Percentiles rank a stretch among this genome's conserved stretches.
These are phyloP conservation scores for Pseudococcus longispinus DNA, from an alignment of 2,888 invertebrate genomes.

Conservation along the genomic window DNA sequence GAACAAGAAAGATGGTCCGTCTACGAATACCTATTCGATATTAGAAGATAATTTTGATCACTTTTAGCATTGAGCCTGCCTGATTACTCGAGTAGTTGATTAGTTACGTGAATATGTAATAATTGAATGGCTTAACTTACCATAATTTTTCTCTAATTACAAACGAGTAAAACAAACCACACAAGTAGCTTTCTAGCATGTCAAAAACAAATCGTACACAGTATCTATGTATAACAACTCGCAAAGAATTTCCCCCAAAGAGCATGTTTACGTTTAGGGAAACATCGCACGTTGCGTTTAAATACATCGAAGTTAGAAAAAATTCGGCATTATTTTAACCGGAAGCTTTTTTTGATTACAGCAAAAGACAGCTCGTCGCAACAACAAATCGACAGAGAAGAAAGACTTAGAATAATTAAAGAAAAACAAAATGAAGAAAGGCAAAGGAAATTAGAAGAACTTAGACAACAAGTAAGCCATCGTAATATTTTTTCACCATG, in stretches of 20 bases:
- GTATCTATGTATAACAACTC: background rate
- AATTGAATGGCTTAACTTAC: background rate
- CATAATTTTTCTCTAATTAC: background rate
- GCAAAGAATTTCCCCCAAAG: background rate
- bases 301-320: background rate
- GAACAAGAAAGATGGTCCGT: background rate
- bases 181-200: background rate
- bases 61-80: background rate
- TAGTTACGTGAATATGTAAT: background rate
- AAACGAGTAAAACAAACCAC: background rate
- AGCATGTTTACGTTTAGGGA: background rate
- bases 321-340: background rate
- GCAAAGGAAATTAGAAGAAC: conserved; percentile 85
- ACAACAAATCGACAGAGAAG: conserved; percentile 64
- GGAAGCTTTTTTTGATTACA: conserved; percentile 9
- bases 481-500: background rate
- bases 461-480: conserved; percentile 73
- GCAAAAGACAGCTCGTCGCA: conserved; percentile 47
- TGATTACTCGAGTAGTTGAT: background rate
- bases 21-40: background rate
- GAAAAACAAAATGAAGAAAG: conserved; percentile 90
- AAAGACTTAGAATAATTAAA: conserved; percentile 76
- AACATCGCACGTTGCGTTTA: background rate
- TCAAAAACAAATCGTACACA: background rate
- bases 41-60: background rate